Conservation (phyloP, 2,797 vertebrate genomes). For the Galagoides demidoff region DNA sequence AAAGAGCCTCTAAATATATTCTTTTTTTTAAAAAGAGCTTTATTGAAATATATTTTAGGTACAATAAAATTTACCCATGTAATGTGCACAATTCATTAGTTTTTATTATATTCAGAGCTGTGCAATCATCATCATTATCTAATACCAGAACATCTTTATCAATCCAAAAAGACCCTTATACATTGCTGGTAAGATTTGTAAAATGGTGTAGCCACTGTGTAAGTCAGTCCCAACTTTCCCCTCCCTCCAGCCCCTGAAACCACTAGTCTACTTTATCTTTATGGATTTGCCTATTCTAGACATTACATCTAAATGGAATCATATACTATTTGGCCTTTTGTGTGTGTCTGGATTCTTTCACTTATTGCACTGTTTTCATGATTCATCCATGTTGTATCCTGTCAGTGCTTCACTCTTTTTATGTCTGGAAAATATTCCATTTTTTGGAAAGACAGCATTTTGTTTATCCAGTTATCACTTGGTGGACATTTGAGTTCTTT, state of each 20-base stretch:
- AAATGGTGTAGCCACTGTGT: background rate
- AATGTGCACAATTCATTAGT: slow-evolving; percentile 8
- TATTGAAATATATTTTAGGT: background rate
- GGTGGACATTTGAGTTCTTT: slow-evolving; percentile 3
- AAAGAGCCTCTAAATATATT: background rate
- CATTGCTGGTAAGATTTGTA: no score
- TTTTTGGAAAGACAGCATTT: background rate
- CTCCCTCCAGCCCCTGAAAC: background rate
- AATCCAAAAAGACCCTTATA: background rate
- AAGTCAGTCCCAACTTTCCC: background rate
- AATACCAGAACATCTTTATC: slow-evolving; percentile 16
- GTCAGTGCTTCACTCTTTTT: slow-evolving; percentile 17
- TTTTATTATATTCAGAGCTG: background rate
- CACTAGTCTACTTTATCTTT: slow-evolving; percentile 29
- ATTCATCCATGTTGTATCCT: background rate
- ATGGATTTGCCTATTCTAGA: background rate
- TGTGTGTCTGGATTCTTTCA: slow-evolving; percentile 4
- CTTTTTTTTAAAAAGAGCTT: slow-evolving; percentile 6
- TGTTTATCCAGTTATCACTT: background rate
- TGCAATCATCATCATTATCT: background rate
- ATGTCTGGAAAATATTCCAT: slow-evolving; percentile 5
- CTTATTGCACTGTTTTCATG: slow-evolving; percentile 27
- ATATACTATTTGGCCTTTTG: background rate
- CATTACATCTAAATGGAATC: background rate
- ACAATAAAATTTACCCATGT: background rate